These are phyloP conservation scores for Drosophila carrolli DNA, from an alignment of 1,140 invertebrate species.

Conservation along the genomic window DNA sequence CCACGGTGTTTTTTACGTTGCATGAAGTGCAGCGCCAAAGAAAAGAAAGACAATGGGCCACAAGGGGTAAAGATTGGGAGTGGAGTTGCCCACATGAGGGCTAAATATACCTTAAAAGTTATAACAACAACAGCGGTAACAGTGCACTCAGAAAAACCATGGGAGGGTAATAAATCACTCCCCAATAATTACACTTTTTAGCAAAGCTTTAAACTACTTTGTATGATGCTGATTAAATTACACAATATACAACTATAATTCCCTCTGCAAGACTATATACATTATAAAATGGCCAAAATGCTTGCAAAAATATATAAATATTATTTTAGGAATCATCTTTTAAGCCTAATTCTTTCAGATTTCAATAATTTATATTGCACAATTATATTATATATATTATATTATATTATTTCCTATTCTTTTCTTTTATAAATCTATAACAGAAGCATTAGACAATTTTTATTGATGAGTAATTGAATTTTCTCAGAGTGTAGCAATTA, in stretches of 20 bases:
- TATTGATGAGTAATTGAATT: not conserved
- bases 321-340: too few relatives aligned
- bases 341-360: too few relatives aligned
- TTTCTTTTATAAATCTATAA: too few relatives aligned
- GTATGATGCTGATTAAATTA: too few relatives aligned
- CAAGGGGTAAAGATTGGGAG: slow-evolving; percentile 1
- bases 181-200: not conserved
- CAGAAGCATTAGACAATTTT: too few relatives aligned
- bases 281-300: too few relatives aligned
- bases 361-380: too few relatives aligned
- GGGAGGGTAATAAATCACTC: not conserved
- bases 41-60: slow-evolving; percentile 36
- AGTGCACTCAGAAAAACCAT: not conserved
- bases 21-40: slow-evolving; percentile 22
- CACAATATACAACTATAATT: too few relatives aligned
- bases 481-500: not conserved
- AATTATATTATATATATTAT: too few relatives aligned
- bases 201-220: not conserved
- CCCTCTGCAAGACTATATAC: too few relatives aligned
- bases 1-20: slow-evolving; percentile 11
- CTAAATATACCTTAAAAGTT: not conserved
- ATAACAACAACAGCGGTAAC: not conserved
- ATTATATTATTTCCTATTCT: too few relatives aligned
- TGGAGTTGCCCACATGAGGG: slow-evolving; percentile 6
- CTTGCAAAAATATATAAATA: too few relatives aligned